Evolutionary conservation across 2,797 vertebrate genomes (phyloP).

Genomic region (Enoplosus armatus): DNA sequence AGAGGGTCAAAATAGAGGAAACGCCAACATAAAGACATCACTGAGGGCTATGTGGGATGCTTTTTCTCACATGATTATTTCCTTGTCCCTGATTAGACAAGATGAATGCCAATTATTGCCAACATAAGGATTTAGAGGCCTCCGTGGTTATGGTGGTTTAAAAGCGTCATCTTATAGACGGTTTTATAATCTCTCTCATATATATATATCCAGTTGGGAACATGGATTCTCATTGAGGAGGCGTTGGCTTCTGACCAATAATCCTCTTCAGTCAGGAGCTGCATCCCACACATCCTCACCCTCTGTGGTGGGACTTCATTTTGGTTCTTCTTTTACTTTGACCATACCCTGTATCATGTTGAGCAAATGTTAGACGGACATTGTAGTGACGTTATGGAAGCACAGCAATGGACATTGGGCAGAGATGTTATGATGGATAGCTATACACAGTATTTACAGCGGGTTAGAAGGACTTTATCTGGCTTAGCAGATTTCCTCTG

Average conservation of each 20-base stretch:
- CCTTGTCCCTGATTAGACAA: conserved; percentile 22
- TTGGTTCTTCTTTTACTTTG: conserved; percentile 67
- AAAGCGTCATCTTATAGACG: neutral
- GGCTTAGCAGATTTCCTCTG: conserved; percentile 53
- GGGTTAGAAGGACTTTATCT: conserved; percentile 63
- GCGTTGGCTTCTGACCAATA: conserved; percentile 16
- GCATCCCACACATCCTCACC: conserved; percentile 54
- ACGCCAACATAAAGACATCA: conserved; percentile 44
- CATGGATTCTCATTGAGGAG: conserved; percentile 20
- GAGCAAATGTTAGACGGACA: conserved; percentile 62
- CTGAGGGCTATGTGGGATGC: conserved; percentile 39
- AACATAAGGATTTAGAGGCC: conserved; percentile 10
- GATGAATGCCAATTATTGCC: conserved; percentile 15
- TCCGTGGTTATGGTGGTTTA: neutral
- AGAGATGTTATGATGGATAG: conserved; percentile 67
- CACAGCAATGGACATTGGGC: conserved; percentile 72
- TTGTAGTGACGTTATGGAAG: conserved; percentile 72
- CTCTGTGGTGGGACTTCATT: conserved; percentile 32
- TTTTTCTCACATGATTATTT: conserved; percentile 16
- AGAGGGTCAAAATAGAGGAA: conserved; percentile 69
- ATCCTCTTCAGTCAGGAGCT: conserved; percentile 34
- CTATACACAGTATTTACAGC: conserved; percentile 85
- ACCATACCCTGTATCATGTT: conserved; percentile 68
- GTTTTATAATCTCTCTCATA: conserved; percentile 15
- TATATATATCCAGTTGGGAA: conserved; percentile 16